Percentiles rank a stretch among this genome's conserved stretches.
Evolutionary conservation across 2,113 vertebrate species (phyloP).

Genomic region (Ophthalmolycus amberensis): DNA sequence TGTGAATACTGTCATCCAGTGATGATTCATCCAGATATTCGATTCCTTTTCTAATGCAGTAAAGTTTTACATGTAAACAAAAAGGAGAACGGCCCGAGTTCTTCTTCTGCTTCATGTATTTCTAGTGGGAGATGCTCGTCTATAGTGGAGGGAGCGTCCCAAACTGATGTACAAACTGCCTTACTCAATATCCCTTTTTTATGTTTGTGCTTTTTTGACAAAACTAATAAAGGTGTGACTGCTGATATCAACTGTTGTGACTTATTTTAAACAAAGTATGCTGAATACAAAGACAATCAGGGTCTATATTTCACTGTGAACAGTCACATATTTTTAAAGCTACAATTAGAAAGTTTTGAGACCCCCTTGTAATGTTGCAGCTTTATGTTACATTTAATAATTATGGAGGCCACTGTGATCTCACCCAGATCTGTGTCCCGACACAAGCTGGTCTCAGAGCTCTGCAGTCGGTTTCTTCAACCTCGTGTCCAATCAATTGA

Average conservation of each 20-base stretch:
- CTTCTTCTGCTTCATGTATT: slow-evolving; percentile 27
- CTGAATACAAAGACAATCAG: not conserved
- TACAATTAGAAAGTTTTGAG: too few species aligned
- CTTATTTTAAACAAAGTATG: not conserved
- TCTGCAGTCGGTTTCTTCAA: not conserved
- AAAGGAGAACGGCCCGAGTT: not conserved
- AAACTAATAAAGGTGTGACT: slow-evolving; percentile 74
- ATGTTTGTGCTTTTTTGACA: slow-evolving; percentile 82
- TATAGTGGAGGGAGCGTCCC: slow-evolving; percentile 42
- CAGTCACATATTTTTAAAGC: too few species aligned
- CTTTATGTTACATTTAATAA: not conserved
- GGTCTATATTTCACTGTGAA: not conserved
- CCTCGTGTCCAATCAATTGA: not conserved
- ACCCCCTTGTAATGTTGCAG: too few species aligned
- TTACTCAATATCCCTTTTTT: slow-evolving; percentile 82
- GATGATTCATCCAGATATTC: slow-evolving; percentile 47
- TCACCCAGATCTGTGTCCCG: not conserved
- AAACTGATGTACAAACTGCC: slow-evolving; percentile 81
- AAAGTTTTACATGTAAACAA: slow-evolving; percentile 22
- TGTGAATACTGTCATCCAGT: slow-evolving; percentile 55
- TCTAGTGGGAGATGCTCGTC: slow-evolving; percentile 53
- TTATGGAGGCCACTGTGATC: not conserved
- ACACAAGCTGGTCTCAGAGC: not conserved
- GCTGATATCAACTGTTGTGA: slow-evolving; percentile 8
- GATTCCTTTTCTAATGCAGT: slow-evolving; percentile 65